A percentile compares a stretch with the other conserved stretches of the same genome.
Evolutionary conservation across 2,797 vertebrate genomes (phyloP).

Genomic region (Sebastiscus tertius): DNA sequence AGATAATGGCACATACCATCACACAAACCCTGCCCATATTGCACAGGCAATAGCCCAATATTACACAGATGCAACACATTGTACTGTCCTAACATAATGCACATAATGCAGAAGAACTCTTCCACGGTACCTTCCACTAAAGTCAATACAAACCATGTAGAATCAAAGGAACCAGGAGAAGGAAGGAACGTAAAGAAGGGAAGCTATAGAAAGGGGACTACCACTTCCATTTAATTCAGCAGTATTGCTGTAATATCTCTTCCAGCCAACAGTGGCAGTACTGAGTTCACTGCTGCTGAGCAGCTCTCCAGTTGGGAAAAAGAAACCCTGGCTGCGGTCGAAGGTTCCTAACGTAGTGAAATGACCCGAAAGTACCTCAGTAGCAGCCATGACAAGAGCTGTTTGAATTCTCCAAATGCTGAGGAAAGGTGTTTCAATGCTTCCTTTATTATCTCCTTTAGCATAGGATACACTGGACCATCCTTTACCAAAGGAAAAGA

Average conservation of each 20-base stretch:
- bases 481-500: too few relatives aligned
- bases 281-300: neutral
- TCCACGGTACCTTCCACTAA: neutral
- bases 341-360: too few relatives aligned
- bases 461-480: too few relatives aligned
- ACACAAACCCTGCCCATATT: too few relatives aligned
- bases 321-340: neutral
- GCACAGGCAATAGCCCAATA: too few relatives aligned
- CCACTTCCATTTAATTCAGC: neutral
- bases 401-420: accelerated
- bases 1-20: too few relatives aligned
- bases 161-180: neutral
- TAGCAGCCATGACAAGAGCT: too few relatives aligned
- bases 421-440: too few relatives aligned
- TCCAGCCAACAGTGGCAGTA: neutral
- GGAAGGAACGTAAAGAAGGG: neutral
- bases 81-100: too few relatives aligned
- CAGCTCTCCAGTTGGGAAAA: neutral
- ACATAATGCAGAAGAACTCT: neutral
- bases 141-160: neutral
- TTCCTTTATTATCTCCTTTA: too few relatives aligned
- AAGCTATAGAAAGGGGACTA: neutral
- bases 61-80: too few relatives aligned
- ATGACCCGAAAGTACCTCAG: accelerated
- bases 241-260: neutral